Base-by-base conservation (phyloP, 2,113 vertebrate species). In the Nerophis lumbriciformis region DNA sequence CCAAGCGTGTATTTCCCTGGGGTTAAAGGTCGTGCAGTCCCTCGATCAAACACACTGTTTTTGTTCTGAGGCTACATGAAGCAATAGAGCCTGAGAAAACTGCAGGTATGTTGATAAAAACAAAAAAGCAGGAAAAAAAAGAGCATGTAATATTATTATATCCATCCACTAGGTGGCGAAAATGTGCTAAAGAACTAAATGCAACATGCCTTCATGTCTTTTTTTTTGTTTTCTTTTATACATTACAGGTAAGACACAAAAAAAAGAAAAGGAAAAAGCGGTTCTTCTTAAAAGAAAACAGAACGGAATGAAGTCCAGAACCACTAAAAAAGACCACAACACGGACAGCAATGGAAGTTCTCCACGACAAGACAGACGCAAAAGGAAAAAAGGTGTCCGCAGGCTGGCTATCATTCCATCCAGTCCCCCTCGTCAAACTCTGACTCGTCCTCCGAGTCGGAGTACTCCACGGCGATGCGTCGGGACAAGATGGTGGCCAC, bases 341-440 rank as follows among this genome's bases (percentile, higher is more conserved):
- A 63, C 48, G 8, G 28, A 71, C 5, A 39, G 5, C 12, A n/a
- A 16, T 62, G 52, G 68, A 72, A 68, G 66, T 45, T 59, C 54
- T 71, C 73, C 77, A 79, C 61, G 64, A 65, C 42, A 10, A 70
- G 59, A 71, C 49, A 65, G 68, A 74, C 42, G 6, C 1, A 61
- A 72, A 53, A 35, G 53, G 61, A 61, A 70, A 54, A 71, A 71
- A 28, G 35, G 21, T 63, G 68, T 63, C 37, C 6, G 48, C 59
- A 53, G 63, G 35, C 53, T 16, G 55, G 45, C 57, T 39, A 75
- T 92, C 86, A 99, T 85, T 98, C 97, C 89, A 97, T 88, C 97
- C 97, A 99, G 87, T 99, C 97, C 48, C 97, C 95, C 88, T 98
- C 97, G 67, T 98, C 97, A 15, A 99, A 98, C 79, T 99, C 97